Conservation (phyloP, 30 jellyfish, hydroid and myxozoan genomes). For the Chrysaora quinquecirrha region DNA sequence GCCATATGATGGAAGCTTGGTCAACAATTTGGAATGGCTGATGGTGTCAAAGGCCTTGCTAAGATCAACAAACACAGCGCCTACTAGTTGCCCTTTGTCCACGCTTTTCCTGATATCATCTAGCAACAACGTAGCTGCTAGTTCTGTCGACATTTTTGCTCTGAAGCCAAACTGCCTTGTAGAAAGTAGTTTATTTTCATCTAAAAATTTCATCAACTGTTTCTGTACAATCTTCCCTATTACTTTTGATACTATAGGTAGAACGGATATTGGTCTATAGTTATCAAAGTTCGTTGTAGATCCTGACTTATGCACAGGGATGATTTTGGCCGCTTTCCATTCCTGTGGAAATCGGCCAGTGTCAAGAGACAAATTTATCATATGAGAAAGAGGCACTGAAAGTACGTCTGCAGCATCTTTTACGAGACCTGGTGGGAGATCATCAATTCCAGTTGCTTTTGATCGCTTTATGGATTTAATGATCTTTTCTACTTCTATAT, state of each 20-base stretch:
- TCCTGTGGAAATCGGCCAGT: not conserved
- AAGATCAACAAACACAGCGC: conserved; percentile 61
- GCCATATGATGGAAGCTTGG: conserved; percentile 60
- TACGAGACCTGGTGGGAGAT: not conserved
- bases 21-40: conserved; percentile 45
- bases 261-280: conserved; percentile 17
- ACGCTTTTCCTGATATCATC: not conserved
- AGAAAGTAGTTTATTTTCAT: not conserved
- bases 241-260: conserved; percentile 15
- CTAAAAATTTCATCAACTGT: not conserved
- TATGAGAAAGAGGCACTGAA: not conserved
- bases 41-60: conserved; percentile 79
- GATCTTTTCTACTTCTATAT: not conserved
- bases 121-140: conserved; percentile 3
- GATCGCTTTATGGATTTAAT: not conserved
- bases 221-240: not conserved
- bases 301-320: conserved; percentile 17
- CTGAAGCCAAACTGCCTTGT: not conserved
- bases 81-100: conserved; percentile 49
- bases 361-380: not conserved
- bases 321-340: conserved; percentile 4
- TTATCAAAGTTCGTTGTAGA: conserved; percentile 2
- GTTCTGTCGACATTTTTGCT: conserved; percentile 8
- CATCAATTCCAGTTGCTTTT: not conserved
- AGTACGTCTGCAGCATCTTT: not conserved